These are phyloP conservation scores for Gastrophysa polygoni DNA, from an alignment of 2,888 invertebrate genomes.

Conservation along the genomic window DNA sequence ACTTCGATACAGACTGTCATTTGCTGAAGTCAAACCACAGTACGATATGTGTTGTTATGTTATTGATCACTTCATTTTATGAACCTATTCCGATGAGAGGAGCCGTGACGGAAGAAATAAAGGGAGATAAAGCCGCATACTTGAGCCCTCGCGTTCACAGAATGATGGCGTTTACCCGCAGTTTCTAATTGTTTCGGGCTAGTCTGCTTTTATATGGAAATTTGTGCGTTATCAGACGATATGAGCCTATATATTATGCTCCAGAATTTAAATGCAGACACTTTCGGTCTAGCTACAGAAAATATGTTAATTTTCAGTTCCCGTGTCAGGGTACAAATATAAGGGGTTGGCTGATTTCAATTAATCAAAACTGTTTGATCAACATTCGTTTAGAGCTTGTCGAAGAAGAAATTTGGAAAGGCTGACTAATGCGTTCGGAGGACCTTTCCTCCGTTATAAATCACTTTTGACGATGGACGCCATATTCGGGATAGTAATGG, in stretches of 20 bases:
- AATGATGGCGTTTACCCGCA: constrained; percentile 21
- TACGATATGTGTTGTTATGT: no score
- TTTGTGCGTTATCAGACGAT: constrained; percentile 25
- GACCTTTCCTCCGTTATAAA: constrained; percentile 33
- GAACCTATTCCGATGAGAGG: not conserved
- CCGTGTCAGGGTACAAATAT: constrained; percentile 18
- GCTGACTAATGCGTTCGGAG: constrained; percentile 39
- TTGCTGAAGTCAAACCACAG: no score
- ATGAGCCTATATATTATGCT: constrained; percentile 28
- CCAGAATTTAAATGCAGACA: constrained; percentile 31
- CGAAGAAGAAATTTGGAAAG: constrained; percentile 19
- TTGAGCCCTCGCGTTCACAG: not conserved
- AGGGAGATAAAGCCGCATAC: not conserved
- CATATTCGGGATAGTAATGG: constrained; percentile 34
- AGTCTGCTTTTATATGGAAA: constrained; percentile 27
- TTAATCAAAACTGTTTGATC: constrained; percentile 41
- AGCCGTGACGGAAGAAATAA: not conserved
- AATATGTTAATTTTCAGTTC: constrained; percentile 33
- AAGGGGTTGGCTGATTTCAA: constrained; percentile 25
- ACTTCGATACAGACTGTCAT: no score
- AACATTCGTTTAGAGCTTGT: constrained; percentile 36
- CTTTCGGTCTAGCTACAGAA: constrained; percentile 27
- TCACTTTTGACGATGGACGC: constrained; percentile 32
- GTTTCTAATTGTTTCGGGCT: constrained; percentile 20
- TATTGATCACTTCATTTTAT: not conserved